Evolutionary conservation across 2,113 vertebrate species (phyloP), one percentile per base, ranked within the genome.

Genomic region (Zingel zingel): DNA sequence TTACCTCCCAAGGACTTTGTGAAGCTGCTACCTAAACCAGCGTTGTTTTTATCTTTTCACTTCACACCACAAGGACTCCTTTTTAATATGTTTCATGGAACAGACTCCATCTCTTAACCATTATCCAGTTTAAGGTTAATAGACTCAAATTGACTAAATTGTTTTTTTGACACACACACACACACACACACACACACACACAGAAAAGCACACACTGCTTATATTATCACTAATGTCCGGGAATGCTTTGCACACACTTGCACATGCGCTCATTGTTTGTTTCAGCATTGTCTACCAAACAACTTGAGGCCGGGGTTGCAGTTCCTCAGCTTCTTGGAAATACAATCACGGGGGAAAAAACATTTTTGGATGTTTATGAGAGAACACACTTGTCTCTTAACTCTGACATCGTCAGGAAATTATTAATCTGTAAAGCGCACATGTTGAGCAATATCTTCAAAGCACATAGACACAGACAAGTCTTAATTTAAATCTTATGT

Each of bases 1-100:
- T 66, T 15, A 67, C 59, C 64, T 80, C 64, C 39, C 67, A 77
- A 89, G 74, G 79, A 78, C 71, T 45, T 78, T 75, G 21, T 71
- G 18, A 8, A 64, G 69, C 62, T 33, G 9, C 45, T 71, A 18
- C 33, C 27, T 39, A 25, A 69, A 64, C 15, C 58, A 9, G 27
- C 18, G 15, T 58, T 79, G 65, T 79, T 61, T 79, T 62, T 66
- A 27, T 39, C 25, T 53, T 75, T 82, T 78, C 43, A 62, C 21
- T 54, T 51, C 4, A 25, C 23, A 27, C 48, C 23, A 36, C 15
- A 72, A 69, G 16, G 18, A 71, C 25, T 33, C 11, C 1, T 39
- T 63, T 59, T 1, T 64, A 33, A 36, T 67, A 48, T 1, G 2
- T 74, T 73, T 13, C 4, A 61, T 30, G 36, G n/a, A 48, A 16